Base-by-base conservation (phyloP, 2,888 invertebrate species). In the Dasysyrphus tricinctus region DNA sequence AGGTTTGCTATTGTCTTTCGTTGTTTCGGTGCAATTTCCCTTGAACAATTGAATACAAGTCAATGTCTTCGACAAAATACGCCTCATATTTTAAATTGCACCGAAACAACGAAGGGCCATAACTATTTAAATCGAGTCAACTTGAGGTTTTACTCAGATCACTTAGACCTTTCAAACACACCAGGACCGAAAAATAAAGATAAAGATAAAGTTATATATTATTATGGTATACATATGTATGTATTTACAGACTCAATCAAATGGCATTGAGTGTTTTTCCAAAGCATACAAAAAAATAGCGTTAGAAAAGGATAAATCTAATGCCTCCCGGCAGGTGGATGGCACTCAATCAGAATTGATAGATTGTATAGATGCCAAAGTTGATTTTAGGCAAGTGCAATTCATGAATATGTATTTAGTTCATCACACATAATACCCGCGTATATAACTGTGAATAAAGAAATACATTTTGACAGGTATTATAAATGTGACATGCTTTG, bases 321-420 rank as follows among this genome's bases (percentile, higher is more conserved):
- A 75, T 78, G 82, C 78, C 74, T 47, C 59, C 42, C 70, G 69
- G 85, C 85, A 86, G 85, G 86, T 86, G 86, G 65, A 82, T 78
- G 74, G 75, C 82, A 86, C 86, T 82, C 86, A 82, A 82, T 86
- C 82, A 78, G 75, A 78, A 75, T 82, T 86, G 86, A 86, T 86
- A 86, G 82, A 86, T 86, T 86, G 78, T 86, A n/a, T n/a, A 82
- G 86, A 81, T 86, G 86, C 65, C 82, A 82, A 75, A 86, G 81
- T 78, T 86, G 74, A 86, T 75, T 86, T 75, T 74, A 59, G 56
- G 34, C 59, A 56, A 74, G 69, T 69, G 73, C 73, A 78, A 85
- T 72, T 82, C 82, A 86, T 86, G 78, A 86, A 86, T 86, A 86
- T 82, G 86, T 74, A 86, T 81, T 74, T 4, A 82, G 65, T 59